Evolutionary conservation across 2,888 invertebrate species (phyloP).

Genomic region (Patella pellucida): DNA sequence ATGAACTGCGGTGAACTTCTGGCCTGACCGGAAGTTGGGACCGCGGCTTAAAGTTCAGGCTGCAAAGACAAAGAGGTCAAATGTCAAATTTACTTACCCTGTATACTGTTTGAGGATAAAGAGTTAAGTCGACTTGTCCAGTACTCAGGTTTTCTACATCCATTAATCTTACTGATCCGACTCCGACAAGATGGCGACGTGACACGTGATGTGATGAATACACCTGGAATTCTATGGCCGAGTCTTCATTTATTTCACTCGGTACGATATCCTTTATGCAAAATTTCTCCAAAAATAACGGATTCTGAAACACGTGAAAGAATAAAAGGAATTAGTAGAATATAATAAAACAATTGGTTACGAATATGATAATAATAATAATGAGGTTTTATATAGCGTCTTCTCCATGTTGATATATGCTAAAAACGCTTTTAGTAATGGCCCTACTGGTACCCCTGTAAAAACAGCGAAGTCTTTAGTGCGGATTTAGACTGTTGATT

Average conservation of each 20-base stretch:
- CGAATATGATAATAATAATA: too few species aligned
- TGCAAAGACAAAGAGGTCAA: too few species aligned
- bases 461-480: too few species aligned
- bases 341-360: too few species aligned
- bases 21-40: too few species aligned
- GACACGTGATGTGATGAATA: conserved; percentile 63
- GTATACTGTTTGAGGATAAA: conserved; percentile 62
- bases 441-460: too few species aligned
- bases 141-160: conserved; percentile 57
- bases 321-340: neutral
- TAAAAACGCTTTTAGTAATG: too few species aligned
- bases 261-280: conserved; percentile 55
- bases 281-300: conserved; percentile 63
- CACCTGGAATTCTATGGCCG: conserved; percentile 63
- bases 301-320: conserved; percentile 43
- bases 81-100: conserved; percentile 45
- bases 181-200: conserved; percentile 61
- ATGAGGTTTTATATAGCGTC: too few species aligned
- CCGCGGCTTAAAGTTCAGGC: too few species aligned
- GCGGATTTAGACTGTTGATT: too few species aligned
- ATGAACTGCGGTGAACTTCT: too few species aligned
- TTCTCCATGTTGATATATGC: too few species aligned
- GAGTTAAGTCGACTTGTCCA: conserved; percentile 54
- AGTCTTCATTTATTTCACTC: conserved; percentile 53
- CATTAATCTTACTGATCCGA: conserved; percentile 53